Percentiles rank a stretch among this genome's conserved stretches.
Conservation (phyloP, 2,113 vertebrate genomes). For the Apteryx owenii region DNA sequence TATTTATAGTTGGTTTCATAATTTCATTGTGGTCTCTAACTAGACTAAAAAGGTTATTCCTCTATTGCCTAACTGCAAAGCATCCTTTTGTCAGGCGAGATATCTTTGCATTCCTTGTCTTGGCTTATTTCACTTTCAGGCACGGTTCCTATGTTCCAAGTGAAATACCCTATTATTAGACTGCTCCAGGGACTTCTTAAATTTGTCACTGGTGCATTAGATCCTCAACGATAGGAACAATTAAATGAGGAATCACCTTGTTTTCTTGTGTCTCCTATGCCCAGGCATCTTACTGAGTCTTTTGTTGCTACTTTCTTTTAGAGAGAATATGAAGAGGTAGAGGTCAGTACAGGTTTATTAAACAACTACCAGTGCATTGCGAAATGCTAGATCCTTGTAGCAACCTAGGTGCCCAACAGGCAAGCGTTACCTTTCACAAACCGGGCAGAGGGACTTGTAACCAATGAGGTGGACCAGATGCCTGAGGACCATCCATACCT, state of each 20-base stretch:
- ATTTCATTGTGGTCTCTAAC: background rate
- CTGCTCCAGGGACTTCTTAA: background rate
- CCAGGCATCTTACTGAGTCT: background rate
- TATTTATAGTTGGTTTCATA: background rate
- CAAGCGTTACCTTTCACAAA: background rate
- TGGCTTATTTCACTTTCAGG: background rate
- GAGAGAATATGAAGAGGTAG: background rate
- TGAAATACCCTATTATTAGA: background rate
- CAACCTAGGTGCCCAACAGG: background rate
- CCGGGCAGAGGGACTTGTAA: background rate
- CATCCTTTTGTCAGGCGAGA: background rate
- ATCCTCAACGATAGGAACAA: background rate
- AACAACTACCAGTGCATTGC: background rate
- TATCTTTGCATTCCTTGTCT: background rate
- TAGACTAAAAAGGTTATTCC: background rate
- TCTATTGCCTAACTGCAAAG: background rate
- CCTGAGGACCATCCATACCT: background rate
- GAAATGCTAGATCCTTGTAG: background rate
- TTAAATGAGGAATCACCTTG: background rate
- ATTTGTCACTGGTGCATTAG: background rate
- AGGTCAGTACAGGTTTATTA: background rate
- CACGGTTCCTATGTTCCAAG: background rate
- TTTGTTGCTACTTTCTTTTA: background rate
- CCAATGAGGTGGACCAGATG: background rate
- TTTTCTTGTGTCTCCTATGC: background rate